phyloP scores from a whole-genome alignment of 2,888 invertebrate genomes.

The Trissolcus japonicus region DNA sequence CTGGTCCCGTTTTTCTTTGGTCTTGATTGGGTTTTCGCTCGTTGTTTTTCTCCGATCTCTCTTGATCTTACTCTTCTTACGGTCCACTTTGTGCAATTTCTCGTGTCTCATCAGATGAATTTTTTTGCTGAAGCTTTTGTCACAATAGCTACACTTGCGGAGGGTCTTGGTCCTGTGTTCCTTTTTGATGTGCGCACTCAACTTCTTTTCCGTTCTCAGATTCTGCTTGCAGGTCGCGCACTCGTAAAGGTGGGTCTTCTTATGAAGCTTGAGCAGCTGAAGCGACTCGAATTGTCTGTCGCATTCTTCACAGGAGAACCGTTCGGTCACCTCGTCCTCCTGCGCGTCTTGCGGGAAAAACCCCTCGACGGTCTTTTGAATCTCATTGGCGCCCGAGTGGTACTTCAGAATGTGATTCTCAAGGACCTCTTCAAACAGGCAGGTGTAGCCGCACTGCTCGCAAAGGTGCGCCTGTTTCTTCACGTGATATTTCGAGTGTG shows the following conservation, averaged over 20 bases:
- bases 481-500: constrained; percentile 7
- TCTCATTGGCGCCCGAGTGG: constrained; percentile 11
- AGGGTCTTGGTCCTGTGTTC: constrained; percentile 7
- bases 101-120: constrained; percentile 6
- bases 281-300: constrained; percentile 13
- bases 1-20: background rate
- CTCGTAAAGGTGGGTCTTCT: constrained; percentile 26
- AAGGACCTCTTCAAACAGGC: constrained; percentile 19
- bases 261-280: constrained; percentile 13
- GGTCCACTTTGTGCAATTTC: background rate
- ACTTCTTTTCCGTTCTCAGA: constrained; percentile 20
- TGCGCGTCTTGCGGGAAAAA: constrained; percentile 30
- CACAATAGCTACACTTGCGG: background rate
- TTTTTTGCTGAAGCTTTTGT: background rate
- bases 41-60: background rate
- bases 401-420: constrained; percentile 34
- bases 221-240: constrained; percentile 26
- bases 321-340: constrained; percentile 28
- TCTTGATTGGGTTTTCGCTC: background rate
- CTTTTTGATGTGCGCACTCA: constrained; percentile 18
- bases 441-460: constrained; percentile 44
- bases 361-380: background rate
- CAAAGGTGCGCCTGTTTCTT: constrained; percentile 21
- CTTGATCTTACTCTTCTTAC: background rate
- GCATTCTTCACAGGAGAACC: constrained; percentile 34